Base-by-base conservation (phyloP, 2,888 invertebrate species). In the Drosophila antonietae region DNA sequence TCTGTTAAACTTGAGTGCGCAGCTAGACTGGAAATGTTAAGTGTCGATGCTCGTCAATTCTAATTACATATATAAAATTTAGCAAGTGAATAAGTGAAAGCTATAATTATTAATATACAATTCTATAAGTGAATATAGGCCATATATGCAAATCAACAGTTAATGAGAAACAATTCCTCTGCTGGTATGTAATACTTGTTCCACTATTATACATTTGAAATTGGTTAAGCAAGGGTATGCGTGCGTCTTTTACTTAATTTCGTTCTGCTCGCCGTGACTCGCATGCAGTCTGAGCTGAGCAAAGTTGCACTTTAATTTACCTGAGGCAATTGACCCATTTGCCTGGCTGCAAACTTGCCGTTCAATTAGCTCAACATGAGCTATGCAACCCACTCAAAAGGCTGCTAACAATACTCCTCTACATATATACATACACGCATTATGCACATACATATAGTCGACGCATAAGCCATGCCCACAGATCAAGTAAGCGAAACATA, bases 351-450 rank as follows among this genome's bases (percentile, higher is more conserved):
- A 56, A 51, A 57, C 43, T 62, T 62, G 65, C 44, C 52, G 66
- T 78, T 75, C 72, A 78, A 78, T 78, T 78, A 78, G 80, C 75
- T 66, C 66, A 69, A 66, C 60, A 71, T 68, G 71, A 66, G 62
- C 47, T 46, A 31, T 67, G 63, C 73, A 55, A 51, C 44, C 56
- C 64, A 73, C 68, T 78, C 44, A 31, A 65, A 59, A 62, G 59
- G 66, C 53, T 56, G 39, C 70, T 55, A 49, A 63, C 61, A 62
- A 63, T 65, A 44, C 33, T 41, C 33, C 8, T 2, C 10, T 18
- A 12, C 18, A 51, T 12, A 28, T 23, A 28, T 28, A 55, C 20
- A 28, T 20, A 39, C n/a, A 53, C 9, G 10, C 10, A 15, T 18
- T 10, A 39, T 18, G 15, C 53, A 23, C 23, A 23, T 51, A 33